Conservation (phyloP, 2,797 vertebrate species). For the Ptychadena robeensis region DNA sequence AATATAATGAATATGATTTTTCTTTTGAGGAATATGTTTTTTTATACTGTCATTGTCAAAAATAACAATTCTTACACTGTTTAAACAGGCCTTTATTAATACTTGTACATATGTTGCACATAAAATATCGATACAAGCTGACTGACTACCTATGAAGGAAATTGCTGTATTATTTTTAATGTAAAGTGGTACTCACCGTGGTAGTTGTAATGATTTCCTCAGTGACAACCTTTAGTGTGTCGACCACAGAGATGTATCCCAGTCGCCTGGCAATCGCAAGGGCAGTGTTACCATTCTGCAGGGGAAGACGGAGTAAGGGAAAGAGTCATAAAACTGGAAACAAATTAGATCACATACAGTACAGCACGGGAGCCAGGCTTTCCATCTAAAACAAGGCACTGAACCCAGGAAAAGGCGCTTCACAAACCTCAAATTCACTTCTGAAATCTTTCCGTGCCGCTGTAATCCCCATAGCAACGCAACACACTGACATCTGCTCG, state of each 20-base stretch:
- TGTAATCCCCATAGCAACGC: conserved; percentile 77
- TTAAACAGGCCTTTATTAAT: no score
- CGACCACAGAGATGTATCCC: conserved; percentile 98
- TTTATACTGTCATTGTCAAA: no score
- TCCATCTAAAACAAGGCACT: conserved; percentile 77
- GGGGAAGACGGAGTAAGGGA: conserved; percentile 57
- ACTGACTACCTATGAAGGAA: background rate
- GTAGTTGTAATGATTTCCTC: conserved; percentile 95
- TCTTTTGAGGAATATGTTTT: no score
- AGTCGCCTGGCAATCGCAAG: conserved; percentile 93
- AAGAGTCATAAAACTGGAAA: conserved; percentile 66
- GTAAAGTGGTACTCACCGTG: conserved; percentile 77
- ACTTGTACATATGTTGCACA: no score
- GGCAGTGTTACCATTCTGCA: conserved; percentile 97
- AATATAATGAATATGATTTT: no score
- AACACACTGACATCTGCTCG: conserved; percentile 77
- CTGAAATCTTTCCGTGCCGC: conserved; percentile 74
- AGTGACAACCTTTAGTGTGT: conserved; percentile 94
- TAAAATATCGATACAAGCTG: background rate
- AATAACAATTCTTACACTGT: no score
- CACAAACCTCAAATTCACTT: conserved; percentile 73
- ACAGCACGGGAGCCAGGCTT: conserved; percentile 74
- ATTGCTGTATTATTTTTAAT: background rate
- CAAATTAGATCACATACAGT: conserved; percentile 73
- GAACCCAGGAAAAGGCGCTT: conserved; percentile 73